These are phyloP conservation scores for Onychomys leucogaster DNA, from an alignment of 2,797 vertebrate genomes.

Conservation along the genomic window DNA sequence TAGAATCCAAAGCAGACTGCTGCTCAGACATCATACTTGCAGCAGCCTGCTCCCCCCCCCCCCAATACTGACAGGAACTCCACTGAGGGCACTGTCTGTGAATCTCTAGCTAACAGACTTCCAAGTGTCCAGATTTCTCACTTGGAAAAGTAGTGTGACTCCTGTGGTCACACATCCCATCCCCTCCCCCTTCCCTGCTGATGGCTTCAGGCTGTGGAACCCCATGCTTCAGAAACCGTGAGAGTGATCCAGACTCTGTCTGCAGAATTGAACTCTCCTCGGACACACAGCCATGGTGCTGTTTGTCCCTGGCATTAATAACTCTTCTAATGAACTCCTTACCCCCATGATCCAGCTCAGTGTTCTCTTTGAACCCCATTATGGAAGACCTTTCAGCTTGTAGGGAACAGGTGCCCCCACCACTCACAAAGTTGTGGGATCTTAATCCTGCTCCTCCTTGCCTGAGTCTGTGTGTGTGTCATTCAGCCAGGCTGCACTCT, in stretches of 20 bases:
- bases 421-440: not conserved
- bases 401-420: not conserved
- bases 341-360: not conserved
- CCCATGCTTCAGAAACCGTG: no score
- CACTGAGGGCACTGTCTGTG: not conserved
- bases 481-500: not conserved
- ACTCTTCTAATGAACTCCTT: constrained; percentile 1
- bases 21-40: not conserved
- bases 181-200: not conserved
- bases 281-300: not conserved
- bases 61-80: not conserved
- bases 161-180: not conserved
- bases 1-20: not conserved
- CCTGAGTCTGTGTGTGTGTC: not conserved
- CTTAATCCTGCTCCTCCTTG: not conserved
- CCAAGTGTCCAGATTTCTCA: not conserved
- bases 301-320: not conserved
- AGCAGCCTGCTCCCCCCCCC: not conserved
- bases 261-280: not conserved
- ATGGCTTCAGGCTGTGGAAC: not conserved
- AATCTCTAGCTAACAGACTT: not conserved
- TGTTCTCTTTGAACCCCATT: not conserved
- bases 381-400: not conserved
- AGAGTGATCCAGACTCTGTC: not conserved
- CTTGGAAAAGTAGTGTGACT: not conserved